Base-by-base conservation (phyloP, 2,113 vertebrate species). In the Chloebia gouldiae region DNA sequence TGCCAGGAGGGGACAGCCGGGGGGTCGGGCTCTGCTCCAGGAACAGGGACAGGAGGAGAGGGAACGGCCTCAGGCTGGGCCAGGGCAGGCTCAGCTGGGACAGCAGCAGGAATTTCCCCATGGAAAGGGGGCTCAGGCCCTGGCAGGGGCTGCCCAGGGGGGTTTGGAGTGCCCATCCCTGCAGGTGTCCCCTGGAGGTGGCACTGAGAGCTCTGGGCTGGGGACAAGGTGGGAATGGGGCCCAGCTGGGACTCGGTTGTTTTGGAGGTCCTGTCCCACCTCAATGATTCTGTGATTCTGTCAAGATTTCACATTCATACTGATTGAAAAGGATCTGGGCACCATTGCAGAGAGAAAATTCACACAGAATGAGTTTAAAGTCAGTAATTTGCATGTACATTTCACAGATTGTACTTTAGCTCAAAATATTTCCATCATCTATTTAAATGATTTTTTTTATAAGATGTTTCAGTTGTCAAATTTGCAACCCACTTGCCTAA, bases 241-340 rank as follows among this genome's bases (percentile, higher is more conserved):
- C 49, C 64, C 42, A 12, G 7, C 12, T n/a, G 13, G 70, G 17
- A 22, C 24, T 35, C 4, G 8, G 27, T 6, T 37, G 11, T 31
- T 25, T 44, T 13, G 20, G 20, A 49, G 9, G 6, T 8, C 14
- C 45, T 64, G 23, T 15, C 50, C 31, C 35, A 2, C 22, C 14
- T 72, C 12, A 27, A 0, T 3, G 50, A 50, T 42, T 12, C 50
- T 24, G 25, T 2, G 25, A 27, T 42, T 42, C 21, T 57, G 0
- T 18, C 16, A 44, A 44, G 12, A 76, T 42, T 66, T 65, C 88
- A 39, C 17, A 63, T 56, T 59, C 35, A 56, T 5, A 6, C 7
- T 61, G 40, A 64, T 6, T 72, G n/a, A 44, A 82, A 85, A 69
- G 9, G 7, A 88, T 39, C 39, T 54, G 33, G 42, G 35, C 19